Evolutionary conservation across 2,797 vertebrate species (phyloP).

Genomic region (Basileuterus tristriatus): DNA sequence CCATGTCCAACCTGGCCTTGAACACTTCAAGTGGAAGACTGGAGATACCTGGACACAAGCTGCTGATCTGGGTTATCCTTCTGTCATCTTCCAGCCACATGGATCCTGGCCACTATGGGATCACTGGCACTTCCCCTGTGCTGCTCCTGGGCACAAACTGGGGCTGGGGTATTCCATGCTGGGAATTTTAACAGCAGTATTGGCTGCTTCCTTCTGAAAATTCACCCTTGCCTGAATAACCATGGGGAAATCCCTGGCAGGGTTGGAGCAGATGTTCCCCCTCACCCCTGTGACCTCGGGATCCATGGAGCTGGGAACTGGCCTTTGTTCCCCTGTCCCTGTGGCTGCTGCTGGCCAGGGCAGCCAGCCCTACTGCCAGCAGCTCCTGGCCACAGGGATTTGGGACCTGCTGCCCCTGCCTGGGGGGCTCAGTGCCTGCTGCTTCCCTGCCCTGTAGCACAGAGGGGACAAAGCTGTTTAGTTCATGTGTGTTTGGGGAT

Average conservation of each 20-base stretch:
- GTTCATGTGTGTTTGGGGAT: neutral
- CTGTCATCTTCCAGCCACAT: accelerated
- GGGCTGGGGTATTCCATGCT: neutral
- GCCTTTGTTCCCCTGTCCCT: neutral
- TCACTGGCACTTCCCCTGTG: neutral
- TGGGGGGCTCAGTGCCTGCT: neutral
- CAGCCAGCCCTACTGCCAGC: neutral
- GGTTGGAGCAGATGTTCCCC: neutral
- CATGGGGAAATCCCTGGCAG: neutral
- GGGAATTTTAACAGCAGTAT: neutral
- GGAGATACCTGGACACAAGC: neutral
- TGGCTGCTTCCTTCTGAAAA: neutral
- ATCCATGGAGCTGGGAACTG: neutral
- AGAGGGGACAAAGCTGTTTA: accelerated
- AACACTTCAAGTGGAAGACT: neutral
- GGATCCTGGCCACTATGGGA: accelerated
- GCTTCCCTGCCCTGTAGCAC: neutral
- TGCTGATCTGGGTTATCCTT: neutral
- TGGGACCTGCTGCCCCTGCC: neutral
- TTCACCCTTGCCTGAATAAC: neutral
- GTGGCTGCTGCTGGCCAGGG: neutral
- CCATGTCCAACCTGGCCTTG: neutral
- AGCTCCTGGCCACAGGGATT: neutral
- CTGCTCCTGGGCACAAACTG: neutral
- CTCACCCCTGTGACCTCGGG: neutral